Percentiles rank a stretch among this genome's conserved stretches.
phyloP scores from a whole-genome alignment of 2,888 invertebrate species.

The Monoplex corrugatus region DNA sequence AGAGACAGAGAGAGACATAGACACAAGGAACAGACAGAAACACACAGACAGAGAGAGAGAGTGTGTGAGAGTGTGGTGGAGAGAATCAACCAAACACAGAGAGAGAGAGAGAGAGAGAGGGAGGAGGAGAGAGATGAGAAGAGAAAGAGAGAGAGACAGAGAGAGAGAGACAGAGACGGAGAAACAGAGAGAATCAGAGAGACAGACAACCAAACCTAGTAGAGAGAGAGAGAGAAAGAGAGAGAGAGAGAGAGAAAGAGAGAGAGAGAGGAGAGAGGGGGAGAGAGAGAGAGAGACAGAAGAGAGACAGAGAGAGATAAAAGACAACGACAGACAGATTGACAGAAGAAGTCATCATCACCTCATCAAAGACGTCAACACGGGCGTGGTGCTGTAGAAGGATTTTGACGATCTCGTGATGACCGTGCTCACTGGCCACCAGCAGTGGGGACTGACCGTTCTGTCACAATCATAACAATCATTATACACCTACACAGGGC shows the following conservation, averaged over 20 bases:
- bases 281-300: too few species aligned
- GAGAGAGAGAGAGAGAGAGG: too few species aligned
- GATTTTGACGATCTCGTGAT: constrained; percentile 92
- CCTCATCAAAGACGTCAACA: constrained; percentile 98
- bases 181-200: not conserved
- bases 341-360: constrained; percentile 80
- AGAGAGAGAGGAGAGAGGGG: not conserved
- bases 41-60: not conserved
- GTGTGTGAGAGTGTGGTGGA: too few species aligned
- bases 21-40: not conserved
- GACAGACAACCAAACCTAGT: not conserved
- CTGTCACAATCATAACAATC: constrained; percentile 60
- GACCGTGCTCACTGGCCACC: constrained; percentile 97
- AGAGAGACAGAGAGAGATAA: not conserved
- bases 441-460: constrained; percentile 96
- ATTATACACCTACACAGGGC: too few species aligned
- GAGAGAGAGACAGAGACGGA: too few species aligned
- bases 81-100: not conserved
- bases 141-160: too few species aligned
- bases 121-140: too few species aligned
- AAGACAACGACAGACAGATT: not conserved
- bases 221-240: too few species aligned
- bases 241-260: too few species aligned
- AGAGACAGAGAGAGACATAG: not conserved
- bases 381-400: constrained; percentile 96